phyloP scores from a whole-genome alignment of 2,113 vertebrate species.

The Mormoops blainvillei region DNA sequence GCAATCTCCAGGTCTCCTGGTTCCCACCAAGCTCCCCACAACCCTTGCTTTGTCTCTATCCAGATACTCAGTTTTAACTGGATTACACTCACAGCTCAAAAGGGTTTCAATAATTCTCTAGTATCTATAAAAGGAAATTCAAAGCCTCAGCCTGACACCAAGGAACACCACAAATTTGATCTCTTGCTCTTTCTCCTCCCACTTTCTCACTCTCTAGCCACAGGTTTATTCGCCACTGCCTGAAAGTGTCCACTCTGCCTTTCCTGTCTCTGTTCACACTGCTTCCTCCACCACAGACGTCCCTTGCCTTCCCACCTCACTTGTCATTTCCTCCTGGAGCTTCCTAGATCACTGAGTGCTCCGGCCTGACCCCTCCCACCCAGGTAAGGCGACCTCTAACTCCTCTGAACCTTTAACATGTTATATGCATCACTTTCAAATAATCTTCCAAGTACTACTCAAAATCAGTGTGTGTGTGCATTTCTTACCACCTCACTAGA shows the following conservation, averaged over 20 bases:
- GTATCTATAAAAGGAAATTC: not conserved
- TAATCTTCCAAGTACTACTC: not conserved
- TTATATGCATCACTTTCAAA: not conserved
- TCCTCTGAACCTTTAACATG: not conserved
- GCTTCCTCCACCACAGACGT: too few relatives aligned
- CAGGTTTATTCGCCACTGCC: not conserved
- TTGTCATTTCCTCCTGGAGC: not conserved
- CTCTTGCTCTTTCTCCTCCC: not conserved
- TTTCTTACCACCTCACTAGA: not conserved
- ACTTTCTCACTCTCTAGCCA: not conserved
- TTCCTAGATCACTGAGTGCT: not conserved
- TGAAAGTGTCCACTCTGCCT: not conserved
- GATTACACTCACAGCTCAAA: not conserved
- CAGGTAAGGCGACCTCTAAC: not conserved
- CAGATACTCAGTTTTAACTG: not conserved
- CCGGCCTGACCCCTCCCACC: not conserved
- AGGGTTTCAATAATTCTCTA: not conserved
- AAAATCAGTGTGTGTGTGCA: rapidly evolving
- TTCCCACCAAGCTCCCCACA: not conserved
- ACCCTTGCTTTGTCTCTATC: not conserved
- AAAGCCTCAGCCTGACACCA: not conserved
- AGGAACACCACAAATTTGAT: not conserved
- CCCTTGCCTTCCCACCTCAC: not conserved
- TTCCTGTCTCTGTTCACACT: not conserved
- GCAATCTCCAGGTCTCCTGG: not conserved